Conservation (phyloP, 2,113 vertebrate species). For the Eublepharis macularius region DNA sequence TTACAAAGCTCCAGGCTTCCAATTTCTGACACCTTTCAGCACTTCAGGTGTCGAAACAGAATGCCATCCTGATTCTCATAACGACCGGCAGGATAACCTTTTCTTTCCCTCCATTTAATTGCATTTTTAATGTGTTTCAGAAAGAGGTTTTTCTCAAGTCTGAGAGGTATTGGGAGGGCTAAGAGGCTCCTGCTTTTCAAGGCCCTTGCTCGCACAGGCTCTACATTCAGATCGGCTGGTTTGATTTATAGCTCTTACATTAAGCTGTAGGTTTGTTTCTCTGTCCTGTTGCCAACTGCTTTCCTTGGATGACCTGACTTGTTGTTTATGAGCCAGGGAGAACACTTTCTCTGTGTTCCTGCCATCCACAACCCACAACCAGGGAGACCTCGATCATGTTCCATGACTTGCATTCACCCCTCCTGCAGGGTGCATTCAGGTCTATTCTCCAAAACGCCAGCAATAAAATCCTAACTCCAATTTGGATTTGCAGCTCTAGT, state of each 20-base stretch:
- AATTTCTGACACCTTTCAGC: slow-evolving; percentile 45
- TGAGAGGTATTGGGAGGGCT: neutral
- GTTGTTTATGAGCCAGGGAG: neutral
- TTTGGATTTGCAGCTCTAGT: no score
- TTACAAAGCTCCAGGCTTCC: slow-evolving; percentile 56
- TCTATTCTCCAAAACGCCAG: no score
- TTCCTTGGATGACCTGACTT: neutral
- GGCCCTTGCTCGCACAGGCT: neutral
- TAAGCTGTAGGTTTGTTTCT: neutral
- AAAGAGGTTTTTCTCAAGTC: neutral
- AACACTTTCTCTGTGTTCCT: neutral
- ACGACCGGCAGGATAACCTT: no score
- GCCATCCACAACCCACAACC: neutral
- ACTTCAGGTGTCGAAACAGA: slow-evolving; percentile 51
- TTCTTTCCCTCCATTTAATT: neutral
- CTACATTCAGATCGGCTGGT: neutral
- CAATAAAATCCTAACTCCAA: no score
- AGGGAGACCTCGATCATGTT: neutral
- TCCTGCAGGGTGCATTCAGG: no score
- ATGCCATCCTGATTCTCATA: slow-evolving; percentile 18
- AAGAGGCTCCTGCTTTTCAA: neutral
- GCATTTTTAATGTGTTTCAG: neutral
- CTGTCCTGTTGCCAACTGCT: neutral
- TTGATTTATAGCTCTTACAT: neutral
- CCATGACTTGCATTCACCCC: no score